Evolutionary conservation across 30 jellyfish, hydroid and myxozoan species (phyloP), one percentile per base, ranked within the genome.

Genomic region (Aurelia coerulea): DNA sequence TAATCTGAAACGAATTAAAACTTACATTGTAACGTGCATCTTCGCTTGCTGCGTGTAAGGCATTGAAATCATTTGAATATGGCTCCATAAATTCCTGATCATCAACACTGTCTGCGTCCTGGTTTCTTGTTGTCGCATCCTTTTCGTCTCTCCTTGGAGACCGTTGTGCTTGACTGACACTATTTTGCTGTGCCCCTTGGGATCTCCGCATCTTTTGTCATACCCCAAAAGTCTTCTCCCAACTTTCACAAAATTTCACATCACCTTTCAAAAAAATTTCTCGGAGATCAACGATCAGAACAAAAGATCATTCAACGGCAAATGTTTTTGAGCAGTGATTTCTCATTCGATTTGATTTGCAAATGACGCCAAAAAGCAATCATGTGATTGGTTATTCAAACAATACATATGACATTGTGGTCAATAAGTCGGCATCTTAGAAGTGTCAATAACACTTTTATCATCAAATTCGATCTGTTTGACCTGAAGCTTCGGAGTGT

Each of bases 311-410:
- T 15, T 15, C 72, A 83, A 63, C 32, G 80, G 62, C 81, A 63
- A 77, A 77, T 76, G 62, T 77, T 77, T 77, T 62, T 83, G 71
- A 58, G 63, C 69, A 78, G 88, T 32, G 70, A 53, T 59, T 69
- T 63, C 74, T 18, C 41, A 69, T 41, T 78, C 31, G 68, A 81
- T 66, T 54, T 80, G 90, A 56, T 68, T 74, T 73, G 92, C 92
- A 83, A 84, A 74, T 78, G 93, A 84, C 93, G 93, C 93, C 77
- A 62, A 62, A 62, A 71, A 68, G 50, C 67, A 42, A 46, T 2
- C 32, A 31, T 16, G 1, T 64, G 83, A 84, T 84, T 84, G 93
- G 93, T 73, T 19, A n/a, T 15, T 2, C n/a, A 64, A 2, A 31
- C 73, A 41, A 63, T 56, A 39, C 29, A 37, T 39, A 23, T 79